phyloP scores from a whole-genome alignment of 2,888 invertebrate species.

The Chaitophorus viminalis region DNA sequence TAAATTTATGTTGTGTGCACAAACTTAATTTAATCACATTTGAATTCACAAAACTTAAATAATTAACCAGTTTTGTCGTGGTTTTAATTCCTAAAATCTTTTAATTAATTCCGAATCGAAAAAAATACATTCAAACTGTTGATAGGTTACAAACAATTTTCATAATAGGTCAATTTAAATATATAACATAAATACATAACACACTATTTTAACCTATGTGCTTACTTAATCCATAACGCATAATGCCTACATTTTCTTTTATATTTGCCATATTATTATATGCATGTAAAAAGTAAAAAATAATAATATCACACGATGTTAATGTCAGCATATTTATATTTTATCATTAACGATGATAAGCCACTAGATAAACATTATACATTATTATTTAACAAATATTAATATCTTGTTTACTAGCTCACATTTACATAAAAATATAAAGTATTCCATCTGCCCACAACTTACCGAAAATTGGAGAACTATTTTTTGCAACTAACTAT shows the following conservation, averaged over 20 bases:
- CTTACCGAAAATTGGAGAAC: not conserved
- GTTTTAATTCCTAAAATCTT: not conserved
- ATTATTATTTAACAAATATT: not conserved
- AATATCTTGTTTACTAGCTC: not conserved
- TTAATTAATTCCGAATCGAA: not conserved
- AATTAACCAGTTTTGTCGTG: not conserved
- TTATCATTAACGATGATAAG: constrained; percentile 34
- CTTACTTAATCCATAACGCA: not conserved
- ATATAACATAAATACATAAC: no score
- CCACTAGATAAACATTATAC: not conserved
- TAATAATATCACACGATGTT: not conserved
- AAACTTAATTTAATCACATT: not conserved
- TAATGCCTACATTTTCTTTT: not conserved
- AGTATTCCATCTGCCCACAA: not conserved
- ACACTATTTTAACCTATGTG: not conserved
- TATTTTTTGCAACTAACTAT: not conserved
- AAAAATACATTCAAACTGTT: not conserved
- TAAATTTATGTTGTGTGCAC: not conserved
- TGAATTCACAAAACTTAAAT: not conserved
- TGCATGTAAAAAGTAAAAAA: constrained; percentile 1
- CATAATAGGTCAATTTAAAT: not conserved
- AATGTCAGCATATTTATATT: constrained; percentile 26
- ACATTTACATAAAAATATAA: not conserved
- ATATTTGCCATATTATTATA: not conserved
- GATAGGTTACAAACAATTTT: not conserved